phyloP scores from a whole-genome alignment of 1,140 invertebrate genomes.

The Papilio glaucus region DNA sequence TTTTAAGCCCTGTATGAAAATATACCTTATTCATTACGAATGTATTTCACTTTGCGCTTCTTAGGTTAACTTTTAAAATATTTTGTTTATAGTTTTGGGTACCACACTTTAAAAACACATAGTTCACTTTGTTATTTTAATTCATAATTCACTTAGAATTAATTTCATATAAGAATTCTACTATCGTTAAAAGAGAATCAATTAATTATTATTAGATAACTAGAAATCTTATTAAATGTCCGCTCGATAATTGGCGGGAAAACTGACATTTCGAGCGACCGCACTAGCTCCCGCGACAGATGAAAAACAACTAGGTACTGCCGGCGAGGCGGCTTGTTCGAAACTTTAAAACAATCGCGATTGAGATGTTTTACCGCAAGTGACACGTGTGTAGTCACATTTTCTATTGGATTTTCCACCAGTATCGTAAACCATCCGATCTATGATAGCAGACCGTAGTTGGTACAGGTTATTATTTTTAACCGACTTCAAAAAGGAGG shows the following conservation, averaged over 20 bases:
- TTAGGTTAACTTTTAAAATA: not conserved
- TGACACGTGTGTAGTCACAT: constrained; percentile 31
- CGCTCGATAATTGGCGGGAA: constrained; percentile 37
- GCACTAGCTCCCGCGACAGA: constrained; percentile 52
- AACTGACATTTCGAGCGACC: constrained; percentile 51
- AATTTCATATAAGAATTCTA: not conserved
- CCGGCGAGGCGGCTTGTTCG: constrained; percentile 40
- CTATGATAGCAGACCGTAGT: too few relatives aligned
- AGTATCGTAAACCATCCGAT: not conserved
- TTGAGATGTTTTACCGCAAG: constrained; percentile 43
- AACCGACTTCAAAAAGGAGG: too few relatives aligned
- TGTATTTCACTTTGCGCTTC: not conserved
- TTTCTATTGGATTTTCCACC: constrained; percentile 19
- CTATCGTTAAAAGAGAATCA: not conserved
- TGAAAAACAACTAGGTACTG: constrained; percentile 60
- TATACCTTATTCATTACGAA: not conserved
- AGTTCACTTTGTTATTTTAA: not conserved
- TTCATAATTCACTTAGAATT: not conserved
- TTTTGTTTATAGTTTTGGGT: not conserved
- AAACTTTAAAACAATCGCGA: constrained; percentile 47
- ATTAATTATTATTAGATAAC: not conserved
- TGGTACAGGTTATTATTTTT: too few relatives aligned
- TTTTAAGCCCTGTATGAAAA: not conserved
- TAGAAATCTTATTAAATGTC: constrained; percentile 19
- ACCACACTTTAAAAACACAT: constrained; percentile 11